These are phyloP conservation scores for Anastrepha ludens DNA, from an alignment of 1,140 invertebrate species.

Conservation along the genomic window DNA sequence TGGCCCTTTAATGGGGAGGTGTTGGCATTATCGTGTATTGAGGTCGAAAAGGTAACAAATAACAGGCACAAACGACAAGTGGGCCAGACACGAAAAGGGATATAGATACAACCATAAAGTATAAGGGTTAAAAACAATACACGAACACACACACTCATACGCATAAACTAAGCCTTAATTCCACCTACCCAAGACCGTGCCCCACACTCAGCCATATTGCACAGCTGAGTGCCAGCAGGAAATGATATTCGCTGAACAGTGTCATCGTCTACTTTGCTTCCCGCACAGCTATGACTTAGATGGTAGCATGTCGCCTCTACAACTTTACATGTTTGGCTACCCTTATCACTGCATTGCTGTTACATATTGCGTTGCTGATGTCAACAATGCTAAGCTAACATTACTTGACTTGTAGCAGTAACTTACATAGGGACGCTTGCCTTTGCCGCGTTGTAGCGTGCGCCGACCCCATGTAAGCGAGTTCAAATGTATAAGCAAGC, in stretches of 20 bases:
- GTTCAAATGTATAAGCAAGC: conserved; percentile 20
- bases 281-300: background rate
- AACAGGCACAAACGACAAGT: conserved; percentile 40
- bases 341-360: conserved; percentile 15
- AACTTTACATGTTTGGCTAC: too few relatives aligned
- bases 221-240: background rate
- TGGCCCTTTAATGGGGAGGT: conserved; percentile 19
- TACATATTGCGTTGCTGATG: background rate
- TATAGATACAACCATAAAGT: background rate
- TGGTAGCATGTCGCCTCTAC: background rate
- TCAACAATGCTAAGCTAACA: conserved; percentile 23
- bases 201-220: background rate
- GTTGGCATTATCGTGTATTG: conserved; percentile 31
- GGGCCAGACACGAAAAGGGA: background rate
- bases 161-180: background rate
- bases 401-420: conserved; percentile 17
- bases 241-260: conserved; percentile 21
- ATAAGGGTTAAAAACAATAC: background rate
- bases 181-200: background rate
- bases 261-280: background rate
- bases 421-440: background rate
- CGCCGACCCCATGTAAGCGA: conserved; percentile 1
- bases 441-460: background rate
- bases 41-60: conserved; percentile 48
- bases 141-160: background rate